phyloP scores from a whole-genome alignment of 2,797 vertebrate genomes.

The Oreortyx pictus region DNA sequence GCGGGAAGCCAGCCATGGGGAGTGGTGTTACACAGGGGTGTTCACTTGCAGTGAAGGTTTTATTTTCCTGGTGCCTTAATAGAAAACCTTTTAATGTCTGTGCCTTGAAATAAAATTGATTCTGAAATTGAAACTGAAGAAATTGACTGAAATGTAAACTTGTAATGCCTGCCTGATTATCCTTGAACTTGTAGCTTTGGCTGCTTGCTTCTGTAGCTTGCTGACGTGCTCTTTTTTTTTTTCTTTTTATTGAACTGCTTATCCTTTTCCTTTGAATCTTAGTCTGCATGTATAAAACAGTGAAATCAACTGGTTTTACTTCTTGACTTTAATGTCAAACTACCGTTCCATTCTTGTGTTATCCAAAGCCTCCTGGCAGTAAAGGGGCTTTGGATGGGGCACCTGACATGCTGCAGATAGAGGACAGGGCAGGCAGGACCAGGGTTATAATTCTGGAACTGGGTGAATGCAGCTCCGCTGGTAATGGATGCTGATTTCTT shows the following conservation, averaged over 20 bases:
- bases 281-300: accelerated
- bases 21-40: background rate
- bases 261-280: background rate
- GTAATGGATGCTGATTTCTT: background rate
- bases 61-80: background rate
- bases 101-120: background rate
- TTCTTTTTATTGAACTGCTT: background rate
- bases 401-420: background rate
- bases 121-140: background rate
- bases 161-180: background rate
- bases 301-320: background rate
- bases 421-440: background rate
- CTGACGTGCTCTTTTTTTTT: background rate
- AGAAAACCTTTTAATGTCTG: background rate
- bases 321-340: accelerated
- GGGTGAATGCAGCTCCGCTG: background rate
- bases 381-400: background rate
- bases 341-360: background rate
- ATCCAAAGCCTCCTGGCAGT: background rate
- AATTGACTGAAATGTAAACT: background rate
- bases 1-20: background rate
- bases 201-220: background rate
- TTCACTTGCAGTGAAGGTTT: background rate
- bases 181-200: background rate
- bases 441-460: background rate